Conservation (phyloP, 2,888 invertebrate genomes). For the Melipona bicolor region DNA sequence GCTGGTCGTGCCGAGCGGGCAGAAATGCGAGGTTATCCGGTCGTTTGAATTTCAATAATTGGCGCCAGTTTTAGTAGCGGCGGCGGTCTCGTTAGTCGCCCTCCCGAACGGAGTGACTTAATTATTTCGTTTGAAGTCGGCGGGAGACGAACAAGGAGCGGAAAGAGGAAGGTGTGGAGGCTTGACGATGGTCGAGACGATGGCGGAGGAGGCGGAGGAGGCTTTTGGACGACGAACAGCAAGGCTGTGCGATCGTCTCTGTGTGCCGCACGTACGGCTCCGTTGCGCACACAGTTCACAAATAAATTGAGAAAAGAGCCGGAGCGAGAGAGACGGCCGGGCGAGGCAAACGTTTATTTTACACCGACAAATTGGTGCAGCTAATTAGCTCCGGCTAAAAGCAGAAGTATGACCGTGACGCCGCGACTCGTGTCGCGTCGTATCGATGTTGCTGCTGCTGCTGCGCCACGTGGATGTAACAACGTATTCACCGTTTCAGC, state of each 20-base stretch:
- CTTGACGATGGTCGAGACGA: neutral
- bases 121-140: conserved; percentile 84
- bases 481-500: neutral
- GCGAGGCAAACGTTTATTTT: conserved; percentile 79
- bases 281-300: conserved; percentile 34
- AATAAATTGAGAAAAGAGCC: conserved; percentile 75
- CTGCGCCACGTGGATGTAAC: neutral
- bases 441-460: conserved; percentile 14
- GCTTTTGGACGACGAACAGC: conserved; percentile 26
- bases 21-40: conserved; percentile 60
- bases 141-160: conserved; percentile 65
- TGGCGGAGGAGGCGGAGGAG: conserved; percentile 22
- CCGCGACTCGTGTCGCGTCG: conserved; percentile 44
- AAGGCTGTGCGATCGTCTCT: conserved; percentile 5
- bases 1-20: conserved; percentile 25
- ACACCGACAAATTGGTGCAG: conserved; percentile 81
- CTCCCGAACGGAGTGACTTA: conserved; percentile 79
- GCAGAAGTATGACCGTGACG: conserved; percentile 73
- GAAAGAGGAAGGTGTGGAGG: neutral
- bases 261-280: neutral
- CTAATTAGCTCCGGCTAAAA: conserved; percentile 81
- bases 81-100: conserved; percentile 79
- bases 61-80: conserved; percentile 78
- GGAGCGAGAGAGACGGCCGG: conserved; percentile 54
- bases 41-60: conserved; percentile 82